These are phyloP conservation scores for Paratrypauchen microcephalus DNA, from an alignment of 2,797 vertebrate genomes.

Conservation along the genomic window DNA sequence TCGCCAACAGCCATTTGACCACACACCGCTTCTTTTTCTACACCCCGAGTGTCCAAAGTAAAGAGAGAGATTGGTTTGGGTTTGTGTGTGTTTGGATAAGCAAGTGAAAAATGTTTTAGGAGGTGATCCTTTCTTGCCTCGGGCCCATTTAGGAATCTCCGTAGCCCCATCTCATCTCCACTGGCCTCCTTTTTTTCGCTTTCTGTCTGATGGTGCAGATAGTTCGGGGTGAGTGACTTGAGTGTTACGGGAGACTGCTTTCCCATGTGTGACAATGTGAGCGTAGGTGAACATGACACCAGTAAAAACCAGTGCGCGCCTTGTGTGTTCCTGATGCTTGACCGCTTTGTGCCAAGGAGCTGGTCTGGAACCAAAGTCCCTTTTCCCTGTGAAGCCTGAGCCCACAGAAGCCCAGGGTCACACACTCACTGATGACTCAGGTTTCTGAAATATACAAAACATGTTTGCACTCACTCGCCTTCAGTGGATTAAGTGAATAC, in stretches of 20 bases:
- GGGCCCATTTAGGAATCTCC: slow-evolving; percentile 70
- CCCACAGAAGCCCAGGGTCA: slow-evolving; percentile 38
- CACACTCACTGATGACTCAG: slow-evolving; percentile 42
- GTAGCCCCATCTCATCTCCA: slow-evolving; percentile 55
- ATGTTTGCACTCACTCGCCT: slow-evolving; percentile 28
- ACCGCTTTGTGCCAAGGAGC: slow-evolving; percentile 60
- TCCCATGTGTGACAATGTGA: slow-evolving; percentile 40
- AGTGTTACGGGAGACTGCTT: slow-evolving; percentile 74
- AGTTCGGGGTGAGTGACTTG: slow-evolving; percentile 84
- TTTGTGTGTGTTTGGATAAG: slow-evolving; percentile 70
- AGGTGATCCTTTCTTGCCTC: slow-evolving; percentile 68
- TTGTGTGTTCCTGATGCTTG: slow-evolving; percentile 62
- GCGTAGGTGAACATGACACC: slow-evolving; percentile 66
- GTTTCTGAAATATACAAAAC: slow-evolving; percentile 51
- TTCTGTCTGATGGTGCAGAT: slow-evolving; percentile 76
- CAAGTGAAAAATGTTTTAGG: slow-evolving; percentile 72
- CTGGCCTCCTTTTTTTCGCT: slow-evolving; percentile 44
- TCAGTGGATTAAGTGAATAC: slow-evolving; percentile 18
- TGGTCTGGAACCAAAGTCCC: slow-evolving; percentile 63
- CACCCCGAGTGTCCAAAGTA: slow-evolving; percentile 57
- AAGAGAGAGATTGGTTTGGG: slow-evolving; percentile 51
- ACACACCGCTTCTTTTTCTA: slow-evolving; percentile 71
- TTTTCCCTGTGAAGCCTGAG: slow-evolving; percentile 39
- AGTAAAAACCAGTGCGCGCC: slow-evolving; percentile 44
- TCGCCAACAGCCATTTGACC: slow-evolving; percentile 62